These are phyloP conservation scores for Pedionomus torquatus DNA, from an alignment of 2,113 vertebrate genomes.

Conservation along the genomic window DNA sequence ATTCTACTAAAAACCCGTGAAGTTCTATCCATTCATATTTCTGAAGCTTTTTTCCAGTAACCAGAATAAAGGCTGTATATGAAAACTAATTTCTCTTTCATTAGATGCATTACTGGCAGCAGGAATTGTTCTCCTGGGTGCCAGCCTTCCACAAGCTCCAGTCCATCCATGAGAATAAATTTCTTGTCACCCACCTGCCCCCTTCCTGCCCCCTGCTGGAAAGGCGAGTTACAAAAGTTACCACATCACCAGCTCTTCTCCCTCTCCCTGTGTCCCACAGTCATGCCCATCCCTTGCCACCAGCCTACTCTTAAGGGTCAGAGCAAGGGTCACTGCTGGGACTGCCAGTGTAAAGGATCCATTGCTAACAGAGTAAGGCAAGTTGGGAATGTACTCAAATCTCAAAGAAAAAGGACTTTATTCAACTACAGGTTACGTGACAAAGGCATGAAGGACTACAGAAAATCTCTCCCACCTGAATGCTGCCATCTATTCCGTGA, in stretches of 20 bases:
- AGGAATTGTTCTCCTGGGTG: background rate
- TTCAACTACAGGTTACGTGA: background rate
- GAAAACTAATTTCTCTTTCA: background rate
- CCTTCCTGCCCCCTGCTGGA: background rate
- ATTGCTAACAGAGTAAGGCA: background rate
- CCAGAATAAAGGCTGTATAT: background rate
- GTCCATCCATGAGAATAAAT: background rate
- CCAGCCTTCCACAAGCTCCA: background rate
- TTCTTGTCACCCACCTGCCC: background rate
- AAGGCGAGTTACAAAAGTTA: background rate
- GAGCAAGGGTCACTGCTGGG: background rate
- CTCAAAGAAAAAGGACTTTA: background rate
- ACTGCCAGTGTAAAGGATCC: rapidly evolving
- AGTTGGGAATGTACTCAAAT: background rate
- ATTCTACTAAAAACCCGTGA: background rate
- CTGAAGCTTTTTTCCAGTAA: background rate
- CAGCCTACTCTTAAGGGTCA: background rate
- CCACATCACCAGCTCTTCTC: background rate
- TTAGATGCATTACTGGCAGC: background rate
- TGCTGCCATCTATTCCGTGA: background rate
- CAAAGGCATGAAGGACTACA: background rate
- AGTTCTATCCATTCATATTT: background rate
- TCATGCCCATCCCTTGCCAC: background rate
- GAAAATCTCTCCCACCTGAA: background rate
- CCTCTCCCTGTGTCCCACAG: rapidly evolving